Percentiles rank a stretch among this genome's conserved stretches.
Conservation (phyloP, 1,140 invertebrate genomes). For the Diorhabda carinulata region DNA sequence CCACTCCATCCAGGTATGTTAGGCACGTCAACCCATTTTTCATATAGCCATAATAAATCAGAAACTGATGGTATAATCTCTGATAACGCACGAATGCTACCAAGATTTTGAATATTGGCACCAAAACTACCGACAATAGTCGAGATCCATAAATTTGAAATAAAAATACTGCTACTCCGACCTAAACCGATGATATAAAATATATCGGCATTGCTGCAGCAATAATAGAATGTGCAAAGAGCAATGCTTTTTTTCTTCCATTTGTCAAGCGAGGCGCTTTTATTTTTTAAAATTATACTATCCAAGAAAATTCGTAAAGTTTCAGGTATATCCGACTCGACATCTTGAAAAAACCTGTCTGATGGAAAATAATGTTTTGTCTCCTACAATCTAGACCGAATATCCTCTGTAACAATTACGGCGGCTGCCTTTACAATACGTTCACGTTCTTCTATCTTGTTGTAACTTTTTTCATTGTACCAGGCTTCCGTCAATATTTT, state of each 20-base stretch:
- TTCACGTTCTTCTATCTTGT: not conserved
- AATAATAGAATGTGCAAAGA: constrained; percentile 15
- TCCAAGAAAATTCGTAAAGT: no score
- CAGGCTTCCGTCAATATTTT: not conserved
- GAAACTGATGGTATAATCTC: constrained; percentile 1
- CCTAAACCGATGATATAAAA: constrained; percentile 4
- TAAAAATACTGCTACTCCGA: constrained; percentile 1
- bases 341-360: not conserved
- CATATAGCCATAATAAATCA: constrained; percentile 26
- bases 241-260: constrained; percentile 12
- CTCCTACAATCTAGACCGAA: not conserved
- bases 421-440: not conserved
- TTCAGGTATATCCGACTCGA: no score
- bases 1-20: constrained; percentile 32
- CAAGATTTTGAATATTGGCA: not conserved
- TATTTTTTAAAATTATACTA: no score
- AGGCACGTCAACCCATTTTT: constrained; percentile 24
- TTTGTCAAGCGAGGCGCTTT: not conserved
- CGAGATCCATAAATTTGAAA: constrained; percentile 20
- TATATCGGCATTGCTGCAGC: constrained; percentile 9
- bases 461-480: not conserved
- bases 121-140: constrained; percentile 22
- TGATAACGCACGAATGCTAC: not conserved
- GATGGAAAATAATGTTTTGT: not conserved
- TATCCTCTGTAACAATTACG: not conserved